phyloP scores from a whole-genome alignment of 1,140 invertebrate species.

The Pectinophora gossypiella region DNA sequence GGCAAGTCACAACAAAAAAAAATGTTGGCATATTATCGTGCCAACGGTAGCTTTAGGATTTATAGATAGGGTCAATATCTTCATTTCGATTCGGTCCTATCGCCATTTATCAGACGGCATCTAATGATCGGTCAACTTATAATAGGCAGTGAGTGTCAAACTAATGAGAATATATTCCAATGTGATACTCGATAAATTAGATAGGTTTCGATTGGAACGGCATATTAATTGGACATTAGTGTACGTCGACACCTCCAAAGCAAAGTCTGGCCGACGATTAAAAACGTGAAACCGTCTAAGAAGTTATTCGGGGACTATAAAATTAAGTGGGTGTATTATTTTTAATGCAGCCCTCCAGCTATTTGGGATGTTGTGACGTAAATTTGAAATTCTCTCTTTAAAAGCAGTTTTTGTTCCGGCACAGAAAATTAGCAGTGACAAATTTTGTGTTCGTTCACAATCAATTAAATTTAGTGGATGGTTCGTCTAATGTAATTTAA shows the following conservation, averaged over 20 bases:
- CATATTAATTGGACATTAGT: conserved; percentile 68
- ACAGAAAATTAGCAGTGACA: neutral
- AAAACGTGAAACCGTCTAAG: conserved; percentile 27
- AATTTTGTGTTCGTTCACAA: neutral
- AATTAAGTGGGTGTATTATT: conserved; percentile 36
- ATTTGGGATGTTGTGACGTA: conserved; percentile 17
- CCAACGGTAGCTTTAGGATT: conserved; percentile 45
- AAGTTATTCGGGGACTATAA: conserved; percentile 25
- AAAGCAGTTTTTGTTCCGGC: neutral
- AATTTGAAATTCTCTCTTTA: conserved; percentile 30
- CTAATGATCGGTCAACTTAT: conserved; percentile 57
- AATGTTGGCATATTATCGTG: neutral
- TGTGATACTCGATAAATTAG: conserved; percentile 59
- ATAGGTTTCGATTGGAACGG: conserved; percentile 52
- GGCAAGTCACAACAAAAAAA: conserved; percentile 30
- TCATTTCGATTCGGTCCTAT: conserved; percentile 48
- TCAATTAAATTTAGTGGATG: too few species aligned
- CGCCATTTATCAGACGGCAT: conserved; percentile 51
- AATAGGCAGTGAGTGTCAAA: conserved; percentile 63
- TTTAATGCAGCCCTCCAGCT: conserved; percentile 21
- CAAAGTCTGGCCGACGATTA: conserved; percentile 28
- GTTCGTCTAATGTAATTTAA: too few species aligned
- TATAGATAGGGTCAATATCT: conserved; percentile 53
- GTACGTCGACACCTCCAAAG: conserved; percentile 46
- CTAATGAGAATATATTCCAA: conserved; percentile 68